Base-by-base conservation (phyloP, 2,888 invertebrate species). In the Heteropelma amictum region DNA sequence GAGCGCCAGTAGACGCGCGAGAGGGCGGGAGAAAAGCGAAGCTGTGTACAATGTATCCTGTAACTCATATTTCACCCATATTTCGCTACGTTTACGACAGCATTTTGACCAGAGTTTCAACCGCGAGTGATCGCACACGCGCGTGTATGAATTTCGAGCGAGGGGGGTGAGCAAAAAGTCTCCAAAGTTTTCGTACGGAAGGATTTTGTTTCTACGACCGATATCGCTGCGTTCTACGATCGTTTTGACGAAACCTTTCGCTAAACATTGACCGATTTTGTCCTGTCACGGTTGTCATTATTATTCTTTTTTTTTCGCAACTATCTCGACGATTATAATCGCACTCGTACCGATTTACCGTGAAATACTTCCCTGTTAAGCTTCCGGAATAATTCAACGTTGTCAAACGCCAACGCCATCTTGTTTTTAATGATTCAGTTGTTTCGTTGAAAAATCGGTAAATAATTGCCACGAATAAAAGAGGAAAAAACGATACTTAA, bases 61-160 rank as follows among this genome's bases (percentile, higher is more conserved):
- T 47, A 65, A 61, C 33, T 67, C 30, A 54, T 49, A 54, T 74
- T 70, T 38, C n/a, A 63, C 58, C 61, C 58, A 63, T 51, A 19
- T 71, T 75, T 42, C 67, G 75, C 61, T 67, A 67, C 65, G 56
- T 60, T 56, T 64, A 71, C 71, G 51, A 51, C 58, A 35, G 56
- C 26, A 28, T 71, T 75, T 63, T 61, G 49, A 63, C 67, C 71
- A 61, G 42, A 71, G 51, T 71, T 71, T 64, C 23, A 58, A 75
- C 49, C 56, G 71, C 49, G 54, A 70, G 54, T 53, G 56, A 58
- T 49, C n/a, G n/a, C 23, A 64, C 30, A 64, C 45, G 53, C 42
- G 19, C 38, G 42, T 53, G 53, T 19, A 53, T 42, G 42, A 12
- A 54, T 45, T 28, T 23, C 8, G 28, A 51, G 28, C 23, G 17